Conservation (phyloP, 1,140 invertebrate species). For the Drosophila leontia region DNA sequence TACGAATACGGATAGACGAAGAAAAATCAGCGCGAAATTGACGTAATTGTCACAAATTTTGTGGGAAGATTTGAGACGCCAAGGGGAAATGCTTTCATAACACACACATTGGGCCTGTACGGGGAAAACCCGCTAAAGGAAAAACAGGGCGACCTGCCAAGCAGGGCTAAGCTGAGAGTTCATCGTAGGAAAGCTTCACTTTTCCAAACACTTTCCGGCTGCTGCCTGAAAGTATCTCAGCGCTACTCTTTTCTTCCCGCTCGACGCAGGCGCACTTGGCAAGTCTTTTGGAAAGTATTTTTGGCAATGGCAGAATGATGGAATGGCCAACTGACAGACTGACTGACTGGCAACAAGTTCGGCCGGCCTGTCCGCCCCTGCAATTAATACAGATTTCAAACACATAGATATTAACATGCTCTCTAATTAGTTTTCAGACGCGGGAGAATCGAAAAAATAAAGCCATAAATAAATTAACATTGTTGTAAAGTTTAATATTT, state of each 20-base stretch:
- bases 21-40: conserved; percentile 76
- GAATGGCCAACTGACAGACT: conserved; percentile 57
- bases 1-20: conserved; percentile 33
- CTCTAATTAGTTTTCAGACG: conserved; percentile 43
- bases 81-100: conserved; percentile 20
- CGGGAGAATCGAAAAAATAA: conserved; percentile 20
- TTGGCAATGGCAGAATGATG: conserved; percentile 43
- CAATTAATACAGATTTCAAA: conserved; percentile 68
- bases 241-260: conserved; percentile 8
- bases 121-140: not conserved
- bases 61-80: conserved; percentile 28
- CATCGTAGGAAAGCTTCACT: conserved; percentile 18
- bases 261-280: conserved; percentile 63
- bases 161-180: not conserved
- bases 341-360: conserved; percentile 65
- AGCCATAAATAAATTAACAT: conserved; percentile 60
- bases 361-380: conserved; percentile 41
- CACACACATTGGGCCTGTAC: not conserved
- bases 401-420: conserved; percentile 8
- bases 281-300: conserved; percentile 31
- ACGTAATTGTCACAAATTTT: conserved; percentile 80
- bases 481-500: conserved; percentile 28
- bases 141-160: no score
- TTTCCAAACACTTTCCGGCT: conserved; percentile 14
- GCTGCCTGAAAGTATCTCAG: conserved; percentile 2